These are phyloP conservation scores for Anastrepha obliqua DNA, from an alignment of 1,140 invertebrate species.

Conservation along the genomic window DNA sequence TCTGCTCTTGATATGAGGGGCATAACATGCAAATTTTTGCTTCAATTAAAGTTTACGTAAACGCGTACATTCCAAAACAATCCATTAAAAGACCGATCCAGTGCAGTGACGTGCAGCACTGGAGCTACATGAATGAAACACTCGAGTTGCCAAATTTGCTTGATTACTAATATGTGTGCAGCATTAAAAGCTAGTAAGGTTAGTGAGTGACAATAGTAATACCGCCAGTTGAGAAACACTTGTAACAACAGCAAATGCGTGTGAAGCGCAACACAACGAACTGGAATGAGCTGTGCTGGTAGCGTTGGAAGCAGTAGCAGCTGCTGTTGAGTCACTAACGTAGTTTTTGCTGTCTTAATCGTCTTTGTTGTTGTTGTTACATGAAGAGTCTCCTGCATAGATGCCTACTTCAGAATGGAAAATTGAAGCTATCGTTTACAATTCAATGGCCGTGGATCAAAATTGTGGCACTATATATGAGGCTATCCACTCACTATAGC, in stretches of 20 bases:
- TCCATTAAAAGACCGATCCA: neutral
- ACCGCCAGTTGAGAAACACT: neutral
- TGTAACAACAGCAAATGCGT: neutral
- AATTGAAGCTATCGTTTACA: neutral
- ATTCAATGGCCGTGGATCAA: neutral
- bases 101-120: neutral
- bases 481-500: neutral
- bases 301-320: neutral
- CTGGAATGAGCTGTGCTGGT: neutral
- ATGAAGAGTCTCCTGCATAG: neutral
- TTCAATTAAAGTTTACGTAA: neutral
- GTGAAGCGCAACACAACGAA: neutral
- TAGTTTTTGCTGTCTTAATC: neutral
- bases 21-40: conserved; percentile 1
- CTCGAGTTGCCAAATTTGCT: neutral
- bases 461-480: no score
- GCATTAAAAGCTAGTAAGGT: neutral
- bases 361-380: neutral
- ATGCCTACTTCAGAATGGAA: neutral
- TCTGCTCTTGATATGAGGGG: neutral
- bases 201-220: neutral
- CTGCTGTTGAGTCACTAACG: neutral
- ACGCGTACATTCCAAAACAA: neutral
- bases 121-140: neutral
- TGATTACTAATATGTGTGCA: neutral